Base-by-base conservation (phyloP, 2,888 invertebrate genomes). In the Drosophila subsilvestris region DNA sequence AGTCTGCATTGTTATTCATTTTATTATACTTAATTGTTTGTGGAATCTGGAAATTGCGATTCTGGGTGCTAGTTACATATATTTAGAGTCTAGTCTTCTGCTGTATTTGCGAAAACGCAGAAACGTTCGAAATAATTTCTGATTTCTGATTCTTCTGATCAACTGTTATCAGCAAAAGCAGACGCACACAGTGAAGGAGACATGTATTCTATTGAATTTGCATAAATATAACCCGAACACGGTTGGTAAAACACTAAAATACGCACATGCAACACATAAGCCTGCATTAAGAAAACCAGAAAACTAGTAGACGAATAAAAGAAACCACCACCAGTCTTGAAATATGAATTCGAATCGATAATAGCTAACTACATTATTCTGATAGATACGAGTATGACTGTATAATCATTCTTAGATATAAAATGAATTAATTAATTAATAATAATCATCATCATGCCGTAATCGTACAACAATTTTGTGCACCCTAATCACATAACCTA, bases 161-260 rank as follows among this genome's bases (percentile, higher is more conserved):
- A 20, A 67, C 18, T 51, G 51, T 47, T 68, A 58, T 48, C 18
- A 59, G 42, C 43, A 20, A 53, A 17, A 67, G 48, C 48, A 37
- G 8, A 37, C n/a, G 37, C 17, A n/a, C n/a, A 42, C 57, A 37
- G 2, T 18, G 27, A 47, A 49, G 59, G 59, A 68, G 43, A 43
- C 17, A 48, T 59, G 43, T 68, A 54, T 25, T 68, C 44, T 44
- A 44, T 42, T 68, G 42, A 18, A 51, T 67, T 32, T 67, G 58
- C 51, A 58, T 58, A 58, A 58, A 43, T 37, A 25, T 45, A 22
- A 47, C 18, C 22, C 22, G 18, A 48, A 44, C 17, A 68, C 68
- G 68, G 68, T 67, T 68, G 57, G 67, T 68, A 59, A 53, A 67
- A 42, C 37, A 43, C 29, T 25, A 9, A 50, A 54, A 25, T 22